These are phyloP conservation scores for Syngnathus acus DNA, from an alignment of 2,797 vertebrate species.

Conservation along the genomic window DNA sequence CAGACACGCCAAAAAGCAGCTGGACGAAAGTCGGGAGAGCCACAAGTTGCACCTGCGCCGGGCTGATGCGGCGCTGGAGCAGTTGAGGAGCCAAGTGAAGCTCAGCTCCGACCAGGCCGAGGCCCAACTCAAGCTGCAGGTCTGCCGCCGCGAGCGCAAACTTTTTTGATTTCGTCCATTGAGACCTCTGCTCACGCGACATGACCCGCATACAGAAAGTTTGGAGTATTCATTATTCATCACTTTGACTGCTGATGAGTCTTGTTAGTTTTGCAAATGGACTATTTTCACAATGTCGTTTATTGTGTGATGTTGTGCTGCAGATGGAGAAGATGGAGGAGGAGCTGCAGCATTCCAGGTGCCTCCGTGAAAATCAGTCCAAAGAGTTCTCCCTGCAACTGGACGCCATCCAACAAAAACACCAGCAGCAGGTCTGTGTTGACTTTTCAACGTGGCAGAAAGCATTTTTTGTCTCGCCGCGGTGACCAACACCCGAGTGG, in stretches of 20 bases:
- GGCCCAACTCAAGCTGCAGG: slow-evolving; percentile 90
- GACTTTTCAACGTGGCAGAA: neutral
- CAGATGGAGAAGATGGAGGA: slow-evolving; percentile 91
- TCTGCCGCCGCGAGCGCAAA: slow-evolving; percentile 28
- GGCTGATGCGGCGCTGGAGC: slow-evolving; percentile 84
- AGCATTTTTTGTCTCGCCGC: slow-evolving; percentile 11
- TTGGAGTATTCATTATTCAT: neutral
- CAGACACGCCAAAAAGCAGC: slow-evolving; percentile 85
- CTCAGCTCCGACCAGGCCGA: slow-evolving; percentile 88
- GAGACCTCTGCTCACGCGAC: neutral
- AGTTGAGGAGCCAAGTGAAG: slow-evolving; percentile 91
- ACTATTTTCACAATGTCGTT: no score
- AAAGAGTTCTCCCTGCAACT: slow-evolving; percentile 82
- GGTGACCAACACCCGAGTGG: slow-evolving; percentile 24
- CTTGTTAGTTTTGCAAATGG: neutral
- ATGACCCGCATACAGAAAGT: neutral
- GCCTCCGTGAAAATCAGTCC: slow-evolving; percentile 83
- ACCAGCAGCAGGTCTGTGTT: slow-evolving; percentile 82
- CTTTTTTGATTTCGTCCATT: no score
- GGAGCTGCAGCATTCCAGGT: slow-evolving; percentile 82
- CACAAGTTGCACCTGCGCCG: slow-evolving; percentile 85
- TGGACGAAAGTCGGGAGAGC: slow-evolving; percentile 75
- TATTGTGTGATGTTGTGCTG: neutral
- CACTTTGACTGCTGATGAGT: neutral
- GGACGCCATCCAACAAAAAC: slow-evolving; percentile 75